These are phyloP conservation scores for Ichneumoninae sp. DNA, from an alignment of 2,888 invertebrate species.

Conservation along the genomic window DNA sequence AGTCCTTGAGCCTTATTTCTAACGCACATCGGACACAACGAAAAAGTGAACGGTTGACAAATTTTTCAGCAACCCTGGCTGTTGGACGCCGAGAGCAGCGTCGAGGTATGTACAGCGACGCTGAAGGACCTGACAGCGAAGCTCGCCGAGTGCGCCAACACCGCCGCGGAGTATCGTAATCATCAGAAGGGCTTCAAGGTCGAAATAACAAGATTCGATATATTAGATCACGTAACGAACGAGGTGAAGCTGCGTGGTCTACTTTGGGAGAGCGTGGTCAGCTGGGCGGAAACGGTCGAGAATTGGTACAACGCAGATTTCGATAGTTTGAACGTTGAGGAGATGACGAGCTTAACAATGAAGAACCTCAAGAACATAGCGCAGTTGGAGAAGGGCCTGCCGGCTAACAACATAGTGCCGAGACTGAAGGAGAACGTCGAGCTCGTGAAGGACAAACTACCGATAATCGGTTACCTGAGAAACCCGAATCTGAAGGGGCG, in stretches of 20 bases:
- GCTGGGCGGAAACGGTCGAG: constrained; percentile 89
- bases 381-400: constrained; percentile 93
- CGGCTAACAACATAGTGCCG: constrained; percentile 92
- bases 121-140: constrained; percentile 88
- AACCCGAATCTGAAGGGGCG: constrained; percentile 92
- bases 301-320: constrained; percentile 89
- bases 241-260: constrained; percentile 92
- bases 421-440: constrained; percentile 91
- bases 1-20: not conserved
- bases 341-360: constrained; percentile 88
- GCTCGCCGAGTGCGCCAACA: constrained; percentile 87
- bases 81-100: constrained; percentile 90
- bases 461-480: constrained; percentile 91
- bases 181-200: constrained; percentile 95
- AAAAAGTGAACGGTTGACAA: not conserved
- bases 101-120: constrained; percentile 87
- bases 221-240: constrained; percentile 91
- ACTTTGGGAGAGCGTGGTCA: constrained; percentile 91
- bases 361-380: constrained; percentile 90
- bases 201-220: constrained; percentile 93
- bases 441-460: constrained; percentile 91
- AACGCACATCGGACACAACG: no score
- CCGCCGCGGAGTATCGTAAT: constrained; percentile 90
- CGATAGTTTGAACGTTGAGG: constrained; percentile 89
- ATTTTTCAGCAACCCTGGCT: constrained; percentile 89